A percentile compares a stretch with the other conserved stretches of the same genome.
These are phyloP conservation scores for Polymixis lichenea DNA, from an alignment of 2,888 invertebrate species.

Conservation along the genomic window DNA sequence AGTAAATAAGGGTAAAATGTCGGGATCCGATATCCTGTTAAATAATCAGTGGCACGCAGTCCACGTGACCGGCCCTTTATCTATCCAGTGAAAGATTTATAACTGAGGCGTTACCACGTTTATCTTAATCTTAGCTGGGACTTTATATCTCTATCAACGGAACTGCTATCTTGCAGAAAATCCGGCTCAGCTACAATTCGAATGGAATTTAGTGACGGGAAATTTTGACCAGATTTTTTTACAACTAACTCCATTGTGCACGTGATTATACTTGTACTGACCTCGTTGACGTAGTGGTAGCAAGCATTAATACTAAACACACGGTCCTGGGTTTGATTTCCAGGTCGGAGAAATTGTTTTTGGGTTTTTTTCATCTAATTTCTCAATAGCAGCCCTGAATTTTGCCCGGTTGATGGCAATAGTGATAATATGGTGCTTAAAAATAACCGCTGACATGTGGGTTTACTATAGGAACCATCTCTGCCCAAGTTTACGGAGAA, in stretches of 20 bases:
- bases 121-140: conserved; percentile 81
- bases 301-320: too few species aligned
- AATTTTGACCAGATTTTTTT: conserved; percentile 45
- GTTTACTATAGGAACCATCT: background rate
- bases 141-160: conserved; percentile 79
- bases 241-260: conserved; percentile 26
- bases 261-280: conserved; percentile 21
- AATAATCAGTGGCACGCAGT: conserved; percentile 76
- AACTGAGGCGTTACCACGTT: conserved; percentile 79
- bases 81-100: conserved; percentile 81
- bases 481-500: accelerated
- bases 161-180: conserved; percentile 64
- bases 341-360: background rate
- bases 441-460: background rate
- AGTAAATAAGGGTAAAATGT: conserved; percentile 53
- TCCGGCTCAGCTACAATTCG: conserved; percentile 30
- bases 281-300: background rate
- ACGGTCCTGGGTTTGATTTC: background rate
- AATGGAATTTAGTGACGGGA: conserved; percentile 30
- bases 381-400: background rate
- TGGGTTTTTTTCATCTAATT: background rate
- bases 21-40: conserved; percentile 70
- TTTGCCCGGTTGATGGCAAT: background rate
- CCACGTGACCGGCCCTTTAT: conserved; percentile 82
- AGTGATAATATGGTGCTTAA: background rate